Evolutionary conservation across 2,888 invertebrate genomes (phyloP).

Genomic region (Pseudanteris insignis): DNA sequence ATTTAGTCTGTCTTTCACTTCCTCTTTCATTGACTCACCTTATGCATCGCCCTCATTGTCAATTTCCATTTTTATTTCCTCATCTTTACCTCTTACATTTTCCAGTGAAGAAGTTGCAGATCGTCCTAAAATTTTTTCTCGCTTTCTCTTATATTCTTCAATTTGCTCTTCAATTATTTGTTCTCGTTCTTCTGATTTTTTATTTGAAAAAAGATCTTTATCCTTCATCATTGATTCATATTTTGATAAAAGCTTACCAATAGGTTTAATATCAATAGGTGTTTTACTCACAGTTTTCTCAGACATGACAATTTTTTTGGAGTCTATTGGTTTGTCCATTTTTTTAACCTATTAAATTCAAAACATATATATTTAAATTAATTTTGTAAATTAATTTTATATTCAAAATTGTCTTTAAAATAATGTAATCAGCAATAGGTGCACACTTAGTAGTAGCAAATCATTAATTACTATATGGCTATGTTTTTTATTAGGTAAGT

Average conservation of each 20-base stretch:
- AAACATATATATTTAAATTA: no score
- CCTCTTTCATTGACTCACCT: conserved; percentile 17
- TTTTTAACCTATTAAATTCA: conserved; percentile 49
- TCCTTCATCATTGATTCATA: conserved; percentile 53
- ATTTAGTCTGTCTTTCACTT: conserved; percentile 22
- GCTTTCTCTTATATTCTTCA: conserved; percentile 62
- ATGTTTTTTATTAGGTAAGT: no score
- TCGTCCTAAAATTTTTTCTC: conserved; percentile 59
- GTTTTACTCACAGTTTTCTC: conserved; percentile 30
- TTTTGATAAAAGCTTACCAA: conserved; percentile 51
- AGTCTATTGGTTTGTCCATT: conserved; percentile 51
- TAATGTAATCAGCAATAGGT: no score
- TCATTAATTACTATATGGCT: no score
- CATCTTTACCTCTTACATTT: conserved; percentile 16
- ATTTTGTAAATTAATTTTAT: no score
- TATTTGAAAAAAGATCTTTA: conserved; percentile 51
- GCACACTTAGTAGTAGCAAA: no score
- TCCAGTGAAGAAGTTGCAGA: conserved; percentile 9
- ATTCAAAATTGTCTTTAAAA: no score
- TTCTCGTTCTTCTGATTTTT: conserved; percentile 51
- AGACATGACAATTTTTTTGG: conserved; percentile 45
- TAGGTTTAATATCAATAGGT: conserved; percentile 49
- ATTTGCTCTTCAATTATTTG: conserved; percentile 64
- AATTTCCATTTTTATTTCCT: conserved; percentile 35
- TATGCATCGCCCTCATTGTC: conserved; percentile 16